phyloP scores from a whole-genome alignment of 2,888 invertebrate genomes.

The Diogma glabrata region DNA sequence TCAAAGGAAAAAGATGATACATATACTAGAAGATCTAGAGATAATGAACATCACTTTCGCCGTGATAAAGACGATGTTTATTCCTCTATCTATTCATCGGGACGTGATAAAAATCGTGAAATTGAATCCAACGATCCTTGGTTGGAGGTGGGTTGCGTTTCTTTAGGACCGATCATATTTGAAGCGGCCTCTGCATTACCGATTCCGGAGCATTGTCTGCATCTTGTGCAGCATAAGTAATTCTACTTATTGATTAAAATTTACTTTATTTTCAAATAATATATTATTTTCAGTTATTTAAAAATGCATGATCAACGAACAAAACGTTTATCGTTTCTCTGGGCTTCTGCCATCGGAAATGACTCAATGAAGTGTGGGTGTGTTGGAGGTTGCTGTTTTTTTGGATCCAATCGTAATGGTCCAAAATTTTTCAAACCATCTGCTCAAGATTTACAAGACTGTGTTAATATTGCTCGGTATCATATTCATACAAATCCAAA shows the following conservation, averaged over 20 bases:
- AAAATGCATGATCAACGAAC: conserved; percentile 73
- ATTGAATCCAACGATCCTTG: conserved; percentile 52
- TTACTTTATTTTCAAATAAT: neutral
- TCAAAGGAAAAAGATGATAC: conserved; percentile 25
- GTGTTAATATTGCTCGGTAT: conserved; percentile 62
- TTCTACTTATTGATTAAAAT: conserved; percentile 14
- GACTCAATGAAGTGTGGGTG: conserved; percentile 81
- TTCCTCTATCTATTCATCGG: conserved; percentile 17
- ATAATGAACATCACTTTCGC: conserved; percentile 29
- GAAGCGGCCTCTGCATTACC: conserved; percentile 80
- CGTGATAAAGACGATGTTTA: conserved; percentile 24
- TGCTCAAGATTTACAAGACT: conserved; percentile 66
- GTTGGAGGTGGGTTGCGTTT: conserved; percentile 84
- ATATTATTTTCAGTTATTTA: conserved; percentile 41
- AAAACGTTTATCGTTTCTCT: conserved; percentile 88
- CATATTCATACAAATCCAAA: conserved; percentile 59
- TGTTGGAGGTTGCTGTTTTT: conserved; percentile 89
- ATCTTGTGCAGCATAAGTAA: conserved; percentile 67
- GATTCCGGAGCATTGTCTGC: conserved; percentile 62
- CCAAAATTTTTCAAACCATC: conserved; percentile 77
- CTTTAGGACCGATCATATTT: conserved; percentile 79
- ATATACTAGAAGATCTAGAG: conserved; percentile 20
- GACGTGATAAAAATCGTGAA: conserved; percentile 16
- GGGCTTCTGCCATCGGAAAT: conserved; percentile 54
- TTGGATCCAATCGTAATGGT: conserved; percentile 86